Percentiles rank a stretch among this genome's conserved stretches.
phyloP scores from a whole-genome alignment of 1,140 invertebrate genomes.

The Listronotus oregonensis region DNA sequence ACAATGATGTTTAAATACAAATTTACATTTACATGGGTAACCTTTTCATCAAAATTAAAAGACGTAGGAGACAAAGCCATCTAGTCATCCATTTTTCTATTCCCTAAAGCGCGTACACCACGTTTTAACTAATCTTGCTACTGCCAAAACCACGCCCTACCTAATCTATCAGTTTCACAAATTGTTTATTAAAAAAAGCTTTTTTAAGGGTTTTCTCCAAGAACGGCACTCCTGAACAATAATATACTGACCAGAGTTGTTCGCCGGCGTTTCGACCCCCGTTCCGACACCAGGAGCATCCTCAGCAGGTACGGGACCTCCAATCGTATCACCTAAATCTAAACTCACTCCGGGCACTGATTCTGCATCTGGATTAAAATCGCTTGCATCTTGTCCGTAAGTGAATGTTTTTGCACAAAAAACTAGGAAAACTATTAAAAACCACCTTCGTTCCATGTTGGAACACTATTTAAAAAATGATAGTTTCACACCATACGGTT shows the following conservation, averaged over 20 bases:
- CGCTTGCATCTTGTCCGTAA: slow-evolving; percentile 6
- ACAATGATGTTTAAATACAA: too few species aligned
- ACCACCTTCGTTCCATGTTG: slow-evolving; percentile 26
- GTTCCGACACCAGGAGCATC: slow-evolving; percentile 9
- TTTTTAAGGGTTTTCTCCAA: too few species aligned
- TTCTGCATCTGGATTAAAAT: slow-evolving; percentile 24
- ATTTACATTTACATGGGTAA: too few species aligned
- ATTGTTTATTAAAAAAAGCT: neutral
- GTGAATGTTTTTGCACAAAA: neutral
- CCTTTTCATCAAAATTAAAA: too few species aligned
- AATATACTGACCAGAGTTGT: neutral
- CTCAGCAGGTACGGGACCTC: slow-evolving; percentile 24
- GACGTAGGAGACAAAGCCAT: neutral
- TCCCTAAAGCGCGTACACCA: neutral
- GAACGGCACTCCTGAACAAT: neutral
- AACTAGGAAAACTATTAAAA: slow-evolving; percentile 20
- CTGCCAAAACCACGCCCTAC: neutral
- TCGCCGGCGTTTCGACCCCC: neutral
- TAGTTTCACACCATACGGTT: slow-evolving; percentile 10
- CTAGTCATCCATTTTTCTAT: neutral
- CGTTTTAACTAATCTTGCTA: neutral
- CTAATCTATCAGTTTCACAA: slow-evolving; percentile 26
- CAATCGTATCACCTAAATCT: slow-evolving; percentile 4
- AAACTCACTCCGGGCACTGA: slow-evolving; percentile 18
- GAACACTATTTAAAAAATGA: slow-evolving; percentile 11